Evolutionary conservation across 1,140 invertebrate genomes (phyloP), one percentile per base, ranked within the genome.

Genomic region (Capitella teleta): DNA sequence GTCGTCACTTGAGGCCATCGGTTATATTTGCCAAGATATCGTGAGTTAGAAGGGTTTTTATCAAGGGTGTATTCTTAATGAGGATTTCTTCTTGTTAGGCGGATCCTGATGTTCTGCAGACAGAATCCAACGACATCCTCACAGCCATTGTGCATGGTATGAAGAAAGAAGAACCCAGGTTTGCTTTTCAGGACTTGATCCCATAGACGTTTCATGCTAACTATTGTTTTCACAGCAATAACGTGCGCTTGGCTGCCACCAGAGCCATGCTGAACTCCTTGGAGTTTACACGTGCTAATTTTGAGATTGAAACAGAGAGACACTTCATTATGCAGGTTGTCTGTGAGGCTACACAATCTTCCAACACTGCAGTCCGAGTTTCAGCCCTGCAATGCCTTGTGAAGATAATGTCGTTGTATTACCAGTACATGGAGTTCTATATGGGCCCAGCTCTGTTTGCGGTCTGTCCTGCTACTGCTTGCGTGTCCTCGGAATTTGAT

Each of bases 241-340:
- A 75, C 57, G 75, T 78, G 2, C 58, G 70, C 45, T 76, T 97
- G 41, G 95, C 95, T 28, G 96, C 96, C 4, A 98, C 94, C 12
- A 93, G 84, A 63, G 95, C 96, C 6, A 76, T 99, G 14, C 79
- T 90, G n/a, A 99, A 99, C 73, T 98, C 95, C 0, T 71, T 99
- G 21, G 96, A 99, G 76, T 99, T 99, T 65, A 98, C 94, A 5
- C 89, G 89, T 76, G 87, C 87, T 14, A 99, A 98, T 75, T 99
- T 99, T 76, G 90, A 96, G 59, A 91, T 89, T 70, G 91, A 96
- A 65, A 82, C 46, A 14, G 52, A 99, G 74, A 77, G 96, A 59
- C 94, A 99, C 73, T 96, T 93, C 66, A 98, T 99, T 36, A 99
- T 99, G 96, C 91, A 98, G 79, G 91, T 95, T 23, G 93, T 98